Evolutionary conservation across 2,888 invertebrate species (phyloP).

Genomic region (Scrobipalpa atriplicella): DNA sequence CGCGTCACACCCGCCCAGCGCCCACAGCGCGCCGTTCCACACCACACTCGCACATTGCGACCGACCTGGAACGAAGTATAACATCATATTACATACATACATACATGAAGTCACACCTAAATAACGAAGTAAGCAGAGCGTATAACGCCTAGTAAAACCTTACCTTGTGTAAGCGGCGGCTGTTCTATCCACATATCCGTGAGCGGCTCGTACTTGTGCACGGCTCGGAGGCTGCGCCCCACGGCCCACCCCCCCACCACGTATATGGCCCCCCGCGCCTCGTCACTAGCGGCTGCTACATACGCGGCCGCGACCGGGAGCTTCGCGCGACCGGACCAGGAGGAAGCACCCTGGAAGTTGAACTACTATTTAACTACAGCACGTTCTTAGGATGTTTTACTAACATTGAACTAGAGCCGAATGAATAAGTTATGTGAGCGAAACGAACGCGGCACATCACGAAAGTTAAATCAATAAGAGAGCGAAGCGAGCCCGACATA

Average conservation of each 20-base stretch:
- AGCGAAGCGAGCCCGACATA: too few species aligned
- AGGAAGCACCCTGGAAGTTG: background rate
- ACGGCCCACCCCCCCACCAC: constrained; percentile 92
- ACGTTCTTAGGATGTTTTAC: too few species aligned
- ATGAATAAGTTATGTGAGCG: too few species aligned
- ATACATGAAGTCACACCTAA: too few species aligned
- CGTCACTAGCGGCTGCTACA: constrained; percentile 87
- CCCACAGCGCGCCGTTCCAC: constrained; percentile 87
- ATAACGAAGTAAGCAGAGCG: too few species aligned
- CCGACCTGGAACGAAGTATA: constrained; percentile 76
- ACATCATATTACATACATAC: background rate
- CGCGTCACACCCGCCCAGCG: constrained; percentile 93
- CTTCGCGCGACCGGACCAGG: constrained; percentile 37
- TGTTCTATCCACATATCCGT: constrained; percentile 86
- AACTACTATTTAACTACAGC: background rate
- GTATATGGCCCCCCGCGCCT: constrained; percentile 84
- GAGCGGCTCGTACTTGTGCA: constrained; percentile 87
- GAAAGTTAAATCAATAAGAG: too few species aligned
- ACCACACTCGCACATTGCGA: constrained; percentile 90
- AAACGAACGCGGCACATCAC: too few species aligned
- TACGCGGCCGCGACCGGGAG: constrained; percentile 85
- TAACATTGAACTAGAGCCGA: too few species aligned
- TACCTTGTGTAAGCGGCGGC: constrained; percentile 83
- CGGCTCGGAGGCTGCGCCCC: constrained; percentile 84
- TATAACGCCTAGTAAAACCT: background rate